Evolutionary conservation across 2,797 vertebrate species (phyloP), one percentile per base, ranked within the genome.

Genomic region (Fistularia commersonii): DNA sequence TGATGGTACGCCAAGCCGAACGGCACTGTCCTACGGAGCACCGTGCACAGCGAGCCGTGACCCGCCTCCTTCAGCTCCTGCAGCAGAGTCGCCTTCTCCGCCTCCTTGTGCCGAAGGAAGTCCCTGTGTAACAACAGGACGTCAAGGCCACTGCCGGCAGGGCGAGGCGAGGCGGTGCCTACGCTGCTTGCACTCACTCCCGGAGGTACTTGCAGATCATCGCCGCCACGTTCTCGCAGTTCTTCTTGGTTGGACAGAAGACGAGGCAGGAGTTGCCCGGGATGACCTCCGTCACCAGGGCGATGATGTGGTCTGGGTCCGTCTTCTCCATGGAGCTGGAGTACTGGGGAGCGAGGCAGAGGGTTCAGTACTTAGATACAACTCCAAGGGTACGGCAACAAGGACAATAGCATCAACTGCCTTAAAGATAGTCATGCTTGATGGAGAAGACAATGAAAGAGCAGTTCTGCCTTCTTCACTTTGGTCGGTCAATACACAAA

Each of bases 191-290:
- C 51, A 76, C 93, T 69, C 90, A 99, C 97, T 91, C 90, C 49
- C 86, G 93, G 56, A 99, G 89, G 63, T 93, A 93, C 65, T 88
- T 98, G 91, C 93, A 97, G 77, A 99, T 93, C 95, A 99, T 94
- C 33, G 66, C 87, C 7, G 91, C 93, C 32, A 99, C 92, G 3
- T 98, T 99, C 88, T 99, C 97, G 80, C 96, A 98, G 75, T 94
- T 99, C 86, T 95, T 99, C 88, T 99, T 98, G 52, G 93, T 98
- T 41, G 97, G 93, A 66, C 97, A 99, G 84, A 99, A 99, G 13
- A 99, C 81, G 11, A 99, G 87, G 55, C 97, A 99, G 32, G 97
- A 99, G 40, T 96, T 88, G 1, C 76, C 50, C 2, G 97, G 97
- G 52, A 99, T 97, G 51, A 99, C 93, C 82, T 99, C 97, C 4